Base-by-base conservation (phyloP, 2,888 invertebrate genomes). In the Ichneumoninae sp. region DNA sequence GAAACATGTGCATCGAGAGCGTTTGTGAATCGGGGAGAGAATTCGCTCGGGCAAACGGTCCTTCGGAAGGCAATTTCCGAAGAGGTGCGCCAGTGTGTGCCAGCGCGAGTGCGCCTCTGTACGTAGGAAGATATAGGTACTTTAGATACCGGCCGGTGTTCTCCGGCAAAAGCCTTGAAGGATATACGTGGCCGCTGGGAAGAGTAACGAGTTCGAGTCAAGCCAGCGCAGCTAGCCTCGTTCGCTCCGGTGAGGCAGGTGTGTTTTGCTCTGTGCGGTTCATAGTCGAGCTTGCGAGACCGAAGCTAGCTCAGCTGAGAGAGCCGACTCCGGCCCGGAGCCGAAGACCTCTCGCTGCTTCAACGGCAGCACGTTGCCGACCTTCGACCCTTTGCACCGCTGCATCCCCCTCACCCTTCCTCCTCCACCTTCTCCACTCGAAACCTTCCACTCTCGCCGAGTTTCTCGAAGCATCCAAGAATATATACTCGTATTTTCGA, bases 291-390 rank as follows among this genome's bases (percentile, higher is more conserved):
- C 70, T 81, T 76, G 65, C 75, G 66, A 76, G 65, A 70, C 33
- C 60, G 30, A 36, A 57, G 19, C 60, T 50, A 16, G 26, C 26
- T 7, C 26, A 60, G n/a, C 30, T 47, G 60, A 47, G 70, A 13
- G 30, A 8, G 22, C 26, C 22, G 73, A 33, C 68, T 52, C 44
- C 66, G 66, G 82, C 68, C 68, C 69, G 22, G n/a, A 74, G 79
- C 70, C 80, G 83, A 86, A 78, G 86, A 83, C 66, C 85, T 81
- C 69, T 65, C 57, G 69, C 3, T 83, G 76, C 83, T 83, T 88
- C 89, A 91, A 91, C 89, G 90, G 91, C 90, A 90, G 91, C 92
- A 92, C 92, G 92, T 92, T 91, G 88, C 87, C 88, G 91, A 92
- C 91, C 92, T 91, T 88, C 90, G 92, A 92, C 91, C 92, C 87